These are phyloP conservation scores for Neomonachus schauinslandi DNA, from an alignment of 2,113 vertebrate species.

Conservation along the genomic window DNA sequence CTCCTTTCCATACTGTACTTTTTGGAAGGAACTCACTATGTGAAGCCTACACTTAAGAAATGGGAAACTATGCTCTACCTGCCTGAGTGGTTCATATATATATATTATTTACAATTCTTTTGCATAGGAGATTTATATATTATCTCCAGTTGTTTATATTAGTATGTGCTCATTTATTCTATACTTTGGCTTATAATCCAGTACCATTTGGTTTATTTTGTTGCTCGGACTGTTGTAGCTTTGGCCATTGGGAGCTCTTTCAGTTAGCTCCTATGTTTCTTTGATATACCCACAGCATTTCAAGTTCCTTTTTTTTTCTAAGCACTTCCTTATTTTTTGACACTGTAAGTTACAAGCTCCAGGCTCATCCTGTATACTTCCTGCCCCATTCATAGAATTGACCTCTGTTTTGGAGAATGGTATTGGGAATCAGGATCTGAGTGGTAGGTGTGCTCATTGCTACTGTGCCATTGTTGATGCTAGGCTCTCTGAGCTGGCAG, in stretches of 20 bases:
- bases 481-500: neutral
- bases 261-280: neutral
- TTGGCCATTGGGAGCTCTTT: neutral
- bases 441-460: neutral
- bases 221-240: neutral
- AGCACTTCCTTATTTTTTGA: neutral
- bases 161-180: neutral
- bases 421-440: constrained; percentile 15
- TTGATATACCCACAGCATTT: neutral
- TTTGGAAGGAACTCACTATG: neutral
- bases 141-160: neutral
- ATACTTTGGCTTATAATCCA: neutral
- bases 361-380: neutral
- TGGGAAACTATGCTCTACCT: neutral
- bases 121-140: neutral
- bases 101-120: neutral
- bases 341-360: neutral
- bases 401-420: neutral
- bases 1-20: neutral
- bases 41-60: neutral
- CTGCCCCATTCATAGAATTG: neutral
- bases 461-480: neutral
- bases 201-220: neutral
- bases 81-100: neutral
- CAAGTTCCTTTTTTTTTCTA: neutral